Percentiles rank a stretch among this genome's conserved stretches.
Evolutionary conservation across 2,113 vertebrate species (phyloP).

Genomic region (Bombycilla garrulus): DNA sequence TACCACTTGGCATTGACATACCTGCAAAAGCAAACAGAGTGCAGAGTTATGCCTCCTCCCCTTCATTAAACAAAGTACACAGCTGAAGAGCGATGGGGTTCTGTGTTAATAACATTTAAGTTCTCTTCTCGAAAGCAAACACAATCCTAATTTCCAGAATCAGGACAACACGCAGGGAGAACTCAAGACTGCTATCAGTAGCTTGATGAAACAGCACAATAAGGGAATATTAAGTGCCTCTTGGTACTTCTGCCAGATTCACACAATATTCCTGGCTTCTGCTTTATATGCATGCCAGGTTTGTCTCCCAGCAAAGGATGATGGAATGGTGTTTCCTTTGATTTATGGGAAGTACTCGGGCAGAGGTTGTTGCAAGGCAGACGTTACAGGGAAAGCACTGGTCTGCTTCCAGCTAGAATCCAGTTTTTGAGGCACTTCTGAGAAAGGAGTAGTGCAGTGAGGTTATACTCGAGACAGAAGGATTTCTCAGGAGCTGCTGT

Average conservation of each 20-base stretch:
- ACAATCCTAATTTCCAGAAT: background rate
- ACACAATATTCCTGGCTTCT: background rate
- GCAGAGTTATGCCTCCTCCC: background rate
- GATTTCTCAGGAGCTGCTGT: background rate
- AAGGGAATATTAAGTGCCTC: background rate
- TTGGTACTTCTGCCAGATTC: background rate
- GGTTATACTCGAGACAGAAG: background rate
- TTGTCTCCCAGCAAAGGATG: background rate
- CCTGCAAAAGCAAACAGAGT: constrained; percentile 74
- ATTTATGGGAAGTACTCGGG: background rate
- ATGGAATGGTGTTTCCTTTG: background rate
- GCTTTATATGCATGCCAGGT: background rate
- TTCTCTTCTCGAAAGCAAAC: background rate
- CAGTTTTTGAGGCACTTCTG: background rate
- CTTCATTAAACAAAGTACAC: background rate
- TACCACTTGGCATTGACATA: constrained; percentile 93
- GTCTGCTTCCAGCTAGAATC: background rate
- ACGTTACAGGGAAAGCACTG: background rate
- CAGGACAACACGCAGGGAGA: background rate
- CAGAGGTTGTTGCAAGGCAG: background rate
- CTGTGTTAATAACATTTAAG: background rate
- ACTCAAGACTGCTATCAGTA: background rate
- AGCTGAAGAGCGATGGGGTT: background rate
- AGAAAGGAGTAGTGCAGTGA: background rate
- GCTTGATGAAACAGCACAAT: background rate